Evolutionary conservation across 2,888 invertebrate genomes (phyloP), one percentile per base, ranked within the genome.

Genomic region (Carterocephalus palaemon): DNA sequence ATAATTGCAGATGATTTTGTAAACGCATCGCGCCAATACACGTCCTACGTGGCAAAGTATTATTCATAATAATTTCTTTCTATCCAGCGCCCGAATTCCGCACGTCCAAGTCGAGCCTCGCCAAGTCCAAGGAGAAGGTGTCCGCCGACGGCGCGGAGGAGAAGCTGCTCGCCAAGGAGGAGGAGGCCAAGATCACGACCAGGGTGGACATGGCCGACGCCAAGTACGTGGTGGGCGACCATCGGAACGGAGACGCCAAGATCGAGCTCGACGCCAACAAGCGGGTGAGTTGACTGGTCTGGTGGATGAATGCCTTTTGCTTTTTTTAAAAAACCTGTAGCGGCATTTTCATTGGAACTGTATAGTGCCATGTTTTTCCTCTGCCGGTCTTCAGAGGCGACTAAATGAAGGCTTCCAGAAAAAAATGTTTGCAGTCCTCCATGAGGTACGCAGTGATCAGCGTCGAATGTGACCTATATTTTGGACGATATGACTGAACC

Each of bases 171-270:
- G 80, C 88, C 6, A 86, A 87, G 36, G 90, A 90, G 16, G 89
- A 88, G 42, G 89, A 88, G 59, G 89, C 89, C 23, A 85, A 89
- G 68, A 85, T 89, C 46, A 77, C 46, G 7, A 88, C 88, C 5
- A 87, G 89, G 39, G 89, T 90, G 16, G 88, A 89, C 62, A 84
- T 88, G 70, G 89, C 90, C 1, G 91, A 94, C 83, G 93, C 94
- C 1, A 93, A 93, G 77, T 94, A 92, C 58, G 90, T 92, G 34
- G 89, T 91, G 7, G 92, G 90, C 1, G 91, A 91, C 67, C 90
- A 92, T 52, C 89, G 93, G 69, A 96, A 96, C 88, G 96, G 95
- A 1, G 95, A 95, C 73, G 94, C 95, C 0, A 95, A 95, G 81
- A 92, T 96, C 49, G 94, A 95, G 66, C 93, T 96, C 41, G 93